These are phyloP conservation scores for Halocaridina rubra DNA, from an alignment of 2,888 invertebrate genomes.

Conservation along the genomic window DNA sequence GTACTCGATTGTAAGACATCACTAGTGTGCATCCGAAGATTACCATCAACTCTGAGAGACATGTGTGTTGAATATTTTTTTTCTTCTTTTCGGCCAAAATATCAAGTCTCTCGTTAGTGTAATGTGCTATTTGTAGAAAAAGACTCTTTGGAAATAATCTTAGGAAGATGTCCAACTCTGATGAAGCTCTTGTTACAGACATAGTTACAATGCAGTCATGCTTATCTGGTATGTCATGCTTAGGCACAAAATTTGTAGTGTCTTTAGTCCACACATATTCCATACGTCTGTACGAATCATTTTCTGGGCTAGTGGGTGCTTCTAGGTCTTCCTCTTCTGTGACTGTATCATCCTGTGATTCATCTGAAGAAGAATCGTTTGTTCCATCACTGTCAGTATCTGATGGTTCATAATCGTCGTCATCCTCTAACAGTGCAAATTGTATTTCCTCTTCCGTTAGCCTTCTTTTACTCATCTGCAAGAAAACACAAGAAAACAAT, in stretches of 20 bases:
- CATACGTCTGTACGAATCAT: neutral
- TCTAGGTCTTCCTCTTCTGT: neutral
- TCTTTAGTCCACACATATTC: neutral
- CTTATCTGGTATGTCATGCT: neutral
- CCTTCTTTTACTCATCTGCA: neutral
- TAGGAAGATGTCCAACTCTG: neutral
- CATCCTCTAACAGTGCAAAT: neutral
- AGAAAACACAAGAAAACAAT: neutral
- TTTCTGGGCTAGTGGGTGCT: neutral
- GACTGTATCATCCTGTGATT: neutral
- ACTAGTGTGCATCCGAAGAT: neutral
- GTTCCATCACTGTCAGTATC: neutral
- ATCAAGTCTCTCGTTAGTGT: neutral
- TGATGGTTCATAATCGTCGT: neutral
- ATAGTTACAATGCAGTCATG: neutral
- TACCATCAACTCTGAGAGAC: neutral
- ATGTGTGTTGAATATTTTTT: neutral
- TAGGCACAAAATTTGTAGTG: neutral
- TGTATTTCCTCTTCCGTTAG: neutral
- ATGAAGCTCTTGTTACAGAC: neutral
- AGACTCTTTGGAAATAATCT: neutral
- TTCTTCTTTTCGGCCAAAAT: neutral
- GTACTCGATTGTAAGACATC: neutral
- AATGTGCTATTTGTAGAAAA: neutral
- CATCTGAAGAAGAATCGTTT: neutral